phyloP scores from a whole-genome alignment of 2,797 vertebrate genomes.

The Megalops cyprinoides region DNA sequence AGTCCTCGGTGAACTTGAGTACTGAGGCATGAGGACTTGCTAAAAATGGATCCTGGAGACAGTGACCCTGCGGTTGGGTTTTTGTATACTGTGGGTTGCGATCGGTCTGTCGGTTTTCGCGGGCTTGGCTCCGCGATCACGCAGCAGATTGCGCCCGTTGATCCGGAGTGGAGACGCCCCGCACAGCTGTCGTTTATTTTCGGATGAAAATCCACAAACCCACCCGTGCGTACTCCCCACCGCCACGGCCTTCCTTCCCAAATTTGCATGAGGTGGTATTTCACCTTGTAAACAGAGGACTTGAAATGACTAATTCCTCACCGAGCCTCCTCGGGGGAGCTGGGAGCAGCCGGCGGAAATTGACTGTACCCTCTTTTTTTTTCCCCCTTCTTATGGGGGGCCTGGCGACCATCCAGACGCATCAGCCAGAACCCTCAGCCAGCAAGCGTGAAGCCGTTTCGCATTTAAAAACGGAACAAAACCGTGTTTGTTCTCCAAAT shows the following conservation, averaged over 20 bases:
- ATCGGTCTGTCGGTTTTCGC: background rate
- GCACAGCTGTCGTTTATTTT: conserved; percentile 7
- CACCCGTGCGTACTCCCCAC: background rate
- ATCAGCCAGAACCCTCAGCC: background rate
- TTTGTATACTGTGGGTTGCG: background rate
- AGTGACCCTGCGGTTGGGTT: too few species aligned
- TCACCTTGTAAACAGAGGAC: conserved; percentile 10
- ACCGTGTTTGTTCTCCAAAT: background rate
- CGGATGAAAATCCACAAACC: too few species aligned
- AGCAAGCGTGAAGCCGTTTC: conserved; percentile 7
- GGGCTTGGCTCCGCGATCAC: background rate
- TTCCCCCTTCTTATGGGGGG: background rate
- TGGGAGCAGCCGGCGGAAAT: conserved; percentile 2
- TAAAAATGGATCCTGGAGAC: too few species aligned
- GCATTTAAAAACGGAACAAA: background rate
- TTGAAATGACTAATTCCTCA: background rate
- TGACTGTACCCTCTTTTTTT: background rate
- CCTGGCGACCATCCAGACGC: background rate
- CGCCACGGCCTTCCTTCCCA: too few species aligned
- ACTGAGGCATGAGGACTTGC: too few species aligned
- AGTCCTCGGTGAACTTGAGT: too few species aligned
- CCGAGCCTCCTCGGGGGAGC: background rate
- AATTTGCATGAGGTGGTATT: background rate
- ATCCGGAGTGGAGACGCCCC: background rate
- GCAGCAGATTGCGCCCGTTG: background rate